Conservation (phyloP, 92 coral and sea anemone species). For the Palythoa heliodiscus region DNA sequence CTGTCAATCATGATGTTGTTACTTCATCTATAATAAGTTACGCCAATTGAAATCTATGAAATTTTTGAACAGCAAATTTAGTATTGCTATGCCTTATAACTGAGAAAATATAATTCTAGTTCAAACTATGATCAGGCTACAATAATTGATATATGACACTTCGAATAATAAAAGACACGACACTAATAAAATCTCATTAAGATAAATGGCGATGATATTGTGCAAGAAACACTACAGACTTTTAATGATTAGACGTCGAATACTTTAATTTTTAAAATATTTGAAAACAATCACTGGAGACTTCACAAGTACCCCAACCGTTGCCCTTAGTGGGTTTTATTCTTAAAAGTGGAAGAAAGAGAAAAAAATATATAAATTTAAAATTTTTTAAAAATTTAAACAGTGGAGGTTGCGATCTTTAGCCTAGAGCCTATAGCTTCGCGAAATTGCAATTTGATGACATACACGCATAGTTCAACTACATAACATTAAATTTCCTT, state of each 20-base stretch:
- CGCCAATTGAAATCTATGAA: not conserved
- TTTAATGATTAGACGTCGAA: not conserved
- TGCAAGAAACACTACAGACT: not conserved
- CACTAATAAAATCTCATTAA: conserved; percentile 17
- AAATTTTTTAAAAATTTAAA: not conserved
- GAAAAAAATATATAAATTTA: not conserved
- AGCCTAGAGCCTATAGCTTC: not conserved
- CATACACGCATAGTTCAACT: not conserved
- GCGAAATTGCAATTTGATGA: not conserved
- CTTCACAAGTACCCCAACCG: not conserved
- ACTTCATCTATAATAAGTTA: not conserved
- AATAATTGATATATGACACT: not conserved
- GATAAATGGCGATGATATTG: conserved; percentile 33
- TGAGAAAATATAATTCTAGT: too few relatives aligned
- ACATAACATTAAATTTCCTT: not conserved
- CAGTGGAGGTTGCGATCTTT: not conserved
- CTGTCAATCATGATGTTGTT: not conserved
- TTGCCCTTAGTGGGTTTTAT: not conserved
- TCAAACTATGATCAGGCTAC: not conserved
- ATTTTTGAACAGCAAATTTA: not conserved
- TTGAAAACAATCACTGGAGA: not conserved
- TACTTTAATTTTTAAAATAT: not conserved
- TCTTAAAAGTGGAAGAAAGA: not conserved
- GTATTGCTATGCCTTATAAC: too few relatives aligned
- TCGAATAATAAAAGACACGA: not conserved